Base-by-base conservation (phyloP, 1,140 invertebrate genomes). In the Drosophila ercepeae region DNA sequence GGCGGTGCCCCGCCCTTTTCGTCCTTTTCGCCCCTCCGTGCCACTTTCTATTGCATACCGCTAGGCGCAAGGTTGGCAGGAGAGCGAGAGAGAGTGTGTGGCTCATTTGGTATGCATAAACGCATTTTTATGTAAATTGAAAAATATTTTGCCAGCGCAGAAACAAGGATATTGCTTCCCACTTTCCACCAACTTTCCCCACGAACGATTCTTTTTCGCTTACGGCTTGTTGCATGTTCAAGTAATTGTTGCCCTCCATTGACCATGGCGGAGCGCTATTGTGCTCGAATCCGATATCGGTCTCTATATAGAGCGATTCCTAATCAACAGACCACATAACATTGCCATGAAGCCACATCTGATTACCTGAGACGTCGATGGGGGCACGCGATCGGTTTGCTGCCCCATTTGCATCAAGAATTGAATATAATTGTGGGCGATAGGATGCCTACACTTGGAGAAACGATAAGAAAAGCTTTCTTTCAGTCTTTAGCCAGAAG, bases 81-180 rank as follows among this genome's bases (percentile, higher is more conserved):
- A 45, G 19, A 21, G 4, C 21, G 27, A 14, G 32, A 14, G 18
- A 42, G 32, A 48, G 41, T 34, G 48, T 29, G 27, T 63, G 60
- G 68, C 69, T 88, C 59, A 84, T 81, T 84, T 86, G 67, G 63
- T 77, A 84, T 86, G 81, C 79, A 84, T 86, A 86, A 84, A 84
- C 79, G 75, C 72, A 84, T 86, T 84, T 86, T 84, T 86, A 84
- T 84, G 79, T 76, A 84, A 84, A 84, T 84, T 81, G 81, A 84
- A 86, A 84, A 79, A 86, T 81, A 86, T 86, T 84, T 75, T 41
- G 68, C 57, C 13, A 16, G 63, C 39, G 48, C 6, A 46, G 9
- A 75, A 84, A 42, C 8, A 8, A 7, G 41, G 32, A 46, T 55
- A 29, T 63, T 64, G 36, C 23, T 16, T 32, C 9, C 34, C n/a